Conservation (phyloP, 1,140 invertebrate genomes). For the Steinernema khuongi region DNA sequence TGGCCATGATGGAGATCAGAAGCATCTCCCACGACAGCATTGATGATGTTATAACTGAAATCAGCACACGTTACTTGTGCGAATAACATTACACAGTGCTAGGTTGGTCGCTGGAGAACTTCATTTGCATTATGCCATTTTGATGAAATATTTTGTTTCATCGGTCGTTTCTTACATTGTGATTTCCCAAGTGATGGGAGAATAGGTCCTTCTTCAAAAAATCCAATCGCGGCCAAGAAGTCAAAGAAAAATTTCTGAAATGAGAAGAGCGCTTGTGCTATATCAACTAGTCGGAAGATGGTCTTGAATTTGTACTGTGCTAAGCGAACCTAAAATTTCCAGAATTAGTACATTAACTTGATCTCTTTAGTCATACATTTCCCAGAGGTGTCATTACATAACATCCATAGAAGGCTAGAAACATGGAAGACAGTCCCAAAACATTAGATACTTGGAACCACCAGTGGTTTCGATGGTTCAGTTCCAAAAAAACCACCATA, state of each 20-base stretch:
- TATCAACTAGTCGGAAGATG: conserved; percentile 49
- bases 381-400: conserved; percentile 54
- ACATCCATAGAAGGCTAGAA: conserved; percentile 53
- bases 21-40: conserved; percentile 52
- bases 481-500: conserved; percentile 50
- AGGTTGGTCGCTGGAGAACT: background rate
- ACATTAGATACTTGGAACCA: conserved; percentile 55
- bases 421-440: conserved; percentile 48
- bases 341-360: background rate
- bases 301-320: conserved; percentile 40
- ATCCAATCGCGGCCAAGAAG: conserved; percentile 44
- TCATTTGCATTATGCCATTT: background rate
- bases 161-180: conserved; percentile 41
- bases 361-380: conserved; percentile 31
- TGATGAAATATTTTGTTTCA: background rate
- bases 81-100: background rate
- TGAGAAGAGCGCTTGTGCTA: conserved; percentile 48
- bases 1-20: conserved; percentile 43
- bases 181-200: conserved; percentile 47
- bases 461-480: conserved; percentile 33
- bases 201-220: conserved; percentile 34
- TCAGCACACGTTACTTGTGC: background rate
- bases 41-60: conserved; percentile 53
- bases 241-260: conserved; percentile 55
- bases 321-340: conserved; percentile 19